phyloP scores from a whole-genome alignment of 2,888 invertebrate species.

The Patella pellucida region DNA sequence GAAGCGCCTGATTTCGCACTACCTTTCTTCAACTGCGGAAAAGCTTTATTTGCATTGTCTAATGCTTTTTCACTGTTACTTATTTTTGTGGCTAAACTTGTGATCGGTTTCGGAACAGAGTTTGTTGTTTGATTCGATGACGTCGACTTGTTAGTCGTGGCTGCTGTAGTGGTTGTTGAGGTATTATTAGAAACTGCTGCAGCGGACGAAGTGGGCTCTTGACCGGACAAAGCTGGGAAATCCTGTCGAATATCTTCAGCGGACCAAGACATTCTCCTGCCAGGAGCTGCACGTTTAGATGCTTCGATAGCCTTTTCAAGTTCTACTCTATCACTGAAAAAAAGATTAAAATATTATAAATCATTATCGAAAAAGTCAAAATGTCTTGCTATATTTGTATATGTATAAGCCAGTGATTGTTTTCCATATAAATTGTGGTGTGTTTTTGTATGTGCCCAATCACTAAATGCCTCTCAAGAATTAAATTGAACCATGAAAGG shows the following conservation, averaged over 20 bases:
- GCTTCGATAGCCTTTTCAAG: constrained; percentile 21
- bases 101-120: neutral
- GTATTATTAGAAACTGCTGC: constrained; percentile 16
- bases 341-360: neutral
- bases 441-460: no score
- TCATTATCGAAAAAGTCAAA: neutral
- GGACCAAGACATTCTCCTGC: constrained; percentile 9
- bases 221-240: constrained; percentile 30
- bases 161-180: neutral
- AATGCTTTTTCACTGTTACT: neutral
- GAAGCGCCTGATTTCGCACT: constrained; percentile 8
- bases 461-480: no score
- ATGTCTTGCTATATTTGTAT: no score
- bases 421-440: no score
- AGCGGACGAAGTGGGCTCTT: neutral
- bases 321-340: constrained; percentile 14
- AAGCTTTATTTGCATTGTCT: neutral
- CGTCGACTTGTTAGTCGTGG: constrained; percentile 1
- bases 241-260: constrained; percentile 23
- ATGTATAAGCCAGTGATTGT: no score
- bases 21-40: constrained; percentile 8
- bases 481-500: no score
- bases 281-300: constrained; percentile 14
- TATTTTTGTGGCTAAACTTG: neutral
- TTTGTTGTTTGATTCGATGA: constrained; percentile 9